Evolutionary conservation across 2,888 invertebrate genomes (phyloP).

Genomic region (Troides oblongomaculatus): DNA sequence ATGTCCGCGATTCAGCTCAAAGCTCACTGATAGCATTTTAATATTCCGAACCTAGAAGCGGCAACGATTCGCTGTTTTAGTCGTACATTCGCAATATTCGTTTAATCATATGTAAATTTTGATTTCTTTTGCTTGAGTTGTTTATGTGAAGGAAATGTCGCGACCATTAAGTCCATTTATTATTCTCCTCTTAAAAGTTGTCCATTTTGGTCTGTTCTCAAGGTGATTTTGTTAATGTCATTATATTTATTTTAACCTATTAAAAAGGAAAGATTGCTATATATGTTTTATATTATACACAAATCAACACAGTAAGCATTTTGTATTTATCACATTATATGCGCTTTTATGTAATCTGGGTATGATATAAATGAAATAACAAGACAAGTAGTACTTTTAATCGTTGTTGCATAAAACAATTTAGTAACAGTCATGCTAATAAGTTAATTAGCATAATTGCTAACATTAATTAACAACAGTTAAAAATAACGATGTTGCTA

Average conservation of each 20-base stretch:
- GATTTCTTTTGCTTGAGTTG: background rate
- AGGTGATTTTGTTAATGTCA: background rate
- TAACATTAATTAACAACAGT: background rate
- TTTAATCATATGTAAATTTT: background rate
- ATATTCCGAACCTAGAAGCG: background rate
- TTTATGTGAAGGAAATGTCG: background rate
- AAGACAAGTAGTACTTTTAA: background rate
- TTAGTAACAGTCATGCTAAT: background rate
- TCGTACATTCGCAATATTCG: background rate
- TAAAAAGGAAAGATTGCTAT: no score
- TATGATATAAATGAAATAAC: background rate
- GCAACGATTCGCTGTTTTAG: background rate
- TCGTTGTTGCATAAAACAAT: background rate
- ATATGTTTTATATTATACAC: no score
- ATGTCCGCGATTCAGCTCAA: constrained; percentile 1
- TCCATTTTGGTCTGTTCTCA: background rate
- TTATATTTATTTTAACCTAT: no score
- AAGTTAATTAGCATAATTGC: background rate
- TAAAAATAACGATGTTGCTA: background rate
- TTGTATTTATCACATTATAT: background rate
- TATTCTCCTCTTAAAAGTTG: background rate
- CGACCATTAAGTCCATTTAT: background rate
- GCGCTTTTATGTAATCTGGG: background rate
- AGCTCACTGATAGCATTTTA: background rate
- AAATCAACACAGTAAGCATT: no score